Base-by-base conservation (phyloP, 2,113 vertebrate genomes). In the Fregata magnificens region DNA sequence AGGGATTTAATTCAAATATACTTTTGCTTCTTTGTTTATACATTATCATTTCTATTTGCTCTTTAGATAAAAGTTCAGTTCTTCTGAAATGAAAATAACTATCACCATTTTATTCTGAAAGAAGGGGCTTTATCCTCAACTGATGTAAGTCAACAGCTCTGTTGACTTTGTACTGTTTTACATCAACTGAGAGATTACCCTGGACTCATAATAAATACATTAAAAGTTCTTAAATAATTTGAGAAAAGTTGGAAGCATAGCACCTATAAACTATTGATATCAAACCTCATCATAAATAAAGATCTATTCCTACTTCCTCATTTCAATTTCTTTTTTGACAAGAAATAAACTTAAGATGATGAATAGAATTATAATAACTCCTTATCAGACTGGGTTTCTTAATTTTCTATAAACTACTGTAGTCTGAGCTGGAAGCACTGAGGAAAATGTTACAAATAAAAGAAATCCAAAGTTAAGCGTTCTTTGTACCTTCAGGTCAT, bases 1-100 rank as follows among this genome's bases (percentile, higher is more conserved):
- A 80, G 36, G 42, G 26, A 58, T 78, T 95, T 96, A 77, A 89
- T 93, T 88, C 25, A 90, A 95, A 74, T 81, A 80, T 55, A 80
- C 5, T 65, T 83, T 86, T 92, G 26, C 29, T 90, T 78, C 69
- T 70, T 90, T 90, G 74, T 87, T 97, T 96, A 87, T 56, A 93
- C 61, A 83, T 82, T 89, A 71, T 36, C 28, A 86, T 83, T 94
- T 95, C 70, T 80, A 65, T 88, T 94, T 90, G 40, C 13, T 82
- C 44, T 81, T 97, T 71, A 85, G 29, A 86, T 79, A 91, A 40
- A 96, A 94, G 53, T 76, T 74, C 31, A 15, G 15, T 47, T 90
- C 40, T 79, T 87, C 59, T 36, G 38, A 86, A 91, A 71, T 84
- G 21, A 90, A 84, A 92, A 71, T 69, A 79, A 8, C 8, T 28